These are phyloP conservation scores for Volucella zonaria DNA, from an alignment of 2,888 invertebrate species.

Conservation along the genomic window DNA sequence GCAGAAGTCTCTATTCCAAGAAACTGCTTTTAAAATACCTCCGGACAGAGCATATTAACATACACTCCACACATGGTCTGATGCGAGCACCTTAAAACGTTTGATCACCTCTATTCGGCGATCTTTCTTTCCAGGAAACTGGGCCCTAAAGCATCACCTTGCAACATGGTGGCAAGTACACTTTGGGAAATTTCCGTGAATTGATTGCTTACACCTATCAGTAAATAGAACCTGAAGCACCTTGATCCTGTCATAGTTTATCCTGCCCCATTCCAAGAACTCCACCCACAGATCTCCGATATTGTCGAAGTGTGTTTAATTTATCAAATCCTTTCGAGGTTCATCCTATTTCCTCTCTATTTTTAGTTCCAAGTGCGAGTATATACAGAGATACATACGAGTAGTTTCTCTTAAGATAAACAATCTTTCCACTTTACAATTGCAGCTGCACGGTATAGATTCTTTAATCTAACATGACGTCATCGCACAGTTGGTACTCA, in stretches of 20 bases:
- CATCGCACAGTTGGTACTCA: slow-evolving; percentile 32
- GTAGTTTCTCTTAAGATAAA: slow-evolving; percentile 51
- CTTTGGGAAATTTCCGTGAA: not conserved
- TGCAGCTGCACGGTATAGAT: slow-evolving; percentile 71
- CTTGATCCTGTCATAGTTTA: not conserved
- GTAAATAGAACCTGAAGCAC: not conserved
- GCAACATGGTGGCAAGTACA: too few relatives aligned
- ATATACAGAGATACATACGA: slow-evolving; percentile 24
- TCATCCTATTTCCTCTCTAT: slow-evolving; percentile 46
- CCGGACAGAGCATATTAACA: too few relatives aligned
- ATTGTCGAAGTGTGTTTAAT: slow-evolving; percentile 49
- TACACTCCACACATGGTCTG: too few relatives aligned
- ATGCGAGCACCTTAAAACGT: too few relatives aligned
- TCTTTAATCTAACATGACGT: slow-evolving; percentile 56
- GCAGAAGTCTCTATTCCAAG: too few relatives aligned
- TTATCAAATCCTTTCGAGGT: slow-evolving; percentile 65
- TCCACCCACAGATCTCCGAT: slow-evolving; percentile 4
- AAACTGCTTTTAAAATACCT: too few relatives aligned
- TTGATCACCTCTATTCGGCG: too few relatives aligned
- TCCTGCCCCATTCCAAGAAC: slow-evolving; percentile 14
- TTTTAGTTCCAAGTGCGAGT: slow-evolving; percentile 26
- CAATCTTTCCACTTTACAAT: slow-evolving; percentile 63
- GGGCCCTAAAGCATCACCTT: too few relatives aligned
- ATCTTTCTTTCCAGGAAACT: too few relatives aligned
- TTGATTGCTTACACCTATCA: slow-evolving; percentile 1